Percentiles rank a stretch among this genome's conserved stretches.
Conservation (phyloP, 1,140 invertebrate species). For the Drosophila tropicalis region DNA sequence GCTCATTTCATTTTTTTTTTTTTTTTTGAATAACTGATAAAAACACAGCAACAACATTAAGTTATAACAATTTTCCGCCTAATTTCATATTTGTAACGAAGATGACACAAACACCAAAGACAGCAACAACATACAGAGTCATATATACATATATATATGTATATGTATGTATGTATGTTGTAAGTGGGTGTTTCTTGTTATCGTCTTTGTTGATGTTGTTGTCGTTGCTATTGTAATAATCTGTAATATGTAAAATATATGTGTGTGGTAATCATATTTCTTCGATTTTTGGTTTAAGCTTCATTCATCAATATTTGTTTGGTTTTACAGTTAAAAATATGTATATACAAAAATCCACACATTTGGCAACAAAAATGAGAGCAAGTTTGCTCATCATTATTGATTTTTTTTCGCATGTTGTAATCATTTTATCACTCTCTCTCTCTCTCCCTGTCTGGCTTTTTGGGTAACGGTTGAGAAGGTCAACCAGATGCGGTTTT, state of each 20-base stretch:
- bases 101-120: slow-evolving; percentile 41
- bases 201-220: slow-evolving; percentile 37
- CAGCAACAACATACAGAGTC: slow-evolving; percentile 24
- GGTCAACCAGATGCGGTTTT: slow-evolving; percentile 70
- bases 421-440: slow-evolving; percentile 52
- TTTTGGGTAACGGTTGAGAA: slow-evolving; percentile 65
- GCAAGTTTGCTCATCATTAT: slow-evolving; percentile 55
- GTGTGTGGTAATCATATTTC: slow-evolving; percentile 27
- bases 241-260: slow-evolving; percentile 4
- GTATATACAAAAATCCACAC: slow-evolving; percentile 24
- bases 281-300: slow-evolving; percentile 45
- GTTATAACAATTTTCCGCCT: slow-evolving; percentile 68
- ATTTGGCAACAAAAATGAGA: slow-evolving; percentile 50
- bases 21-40: slow-evolving; percentile 24
- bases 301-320: slow-evolving; percentile 51
- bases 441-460: not conserved
- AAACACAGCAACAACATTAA: slow-evolving; percentile 31
- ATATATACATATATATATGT: not conserved
- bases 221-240: slow-evolving; percentile 39
- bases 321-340: slow-evolving; percentile 69
- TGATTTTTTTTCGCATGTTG: slow-evolving; percentile 56
- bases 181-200: slow-evolving; percentile 67
- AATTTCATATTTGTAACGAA: slow-evolving; percentile 81
- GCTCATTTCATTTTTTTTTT: slow-evolving; percentile 63
- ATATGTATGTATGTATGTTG: slow-evolving; percentile 43